Percentiles rank a stretch among this genome's conserved stretches.
phyloP scores from a whole-genome alignment of 2,113 vertebrate genomes.

The Entomyzon cyanotis region DNA sequence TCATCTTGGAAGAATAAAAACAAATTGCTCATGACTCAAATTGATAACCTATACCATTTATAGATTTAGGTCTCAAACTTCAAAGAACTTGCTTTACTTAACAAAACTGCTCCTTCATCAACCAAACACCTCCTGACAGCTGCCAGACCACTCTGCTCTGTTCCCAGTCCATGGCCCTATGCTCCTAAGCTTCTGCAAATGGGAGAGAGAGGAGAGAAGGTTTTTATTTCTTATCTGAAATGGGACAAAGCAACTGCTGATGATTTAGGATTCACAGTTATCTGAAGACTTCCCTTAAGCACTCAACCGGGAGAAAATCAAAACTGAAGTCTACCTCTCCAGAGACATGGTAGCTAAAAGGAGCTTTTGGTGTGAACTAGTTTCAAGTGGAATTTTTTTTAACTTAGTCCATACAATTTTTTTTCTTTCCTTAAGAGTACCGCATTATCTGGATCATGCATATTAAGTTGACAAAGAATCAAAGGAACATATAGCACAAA shows the following conservation, averaged over 20 bases:
- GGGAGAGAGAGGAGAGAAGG: rapidly evolving
- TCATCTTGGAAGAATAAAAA: background rate
- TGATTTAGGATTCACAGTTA: background rate
- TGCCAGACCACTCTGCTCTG: too few relatives aligned
- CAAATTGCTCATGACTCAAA: background rate
- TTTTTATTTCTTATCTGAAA: background rate
- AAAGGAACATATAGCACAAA: background rate
- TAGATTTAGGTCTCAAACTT: background rate
- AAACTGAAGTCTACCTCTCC: background rate
- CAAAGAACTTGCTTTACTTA: background rate
- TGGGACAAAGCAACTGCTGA: background rate
- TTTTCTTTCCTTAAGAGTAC: background rate
- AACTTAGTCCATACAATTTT: background rate
- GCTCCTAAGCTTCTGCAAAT: background rate
- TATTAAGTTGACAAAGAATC: background rate
- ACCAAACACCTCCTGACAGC: background rate
- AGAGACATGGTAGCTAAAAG: background rate
- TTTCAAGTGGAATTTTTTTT: background rate
- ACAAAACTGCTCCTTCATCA: background rate
- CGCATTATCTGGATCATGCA: background rate
- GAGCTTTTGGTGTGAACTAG: background rate
- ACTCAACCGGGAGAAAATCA: background rate
- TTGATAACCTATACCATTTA: background rate
- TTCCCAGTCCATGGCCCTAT: background rate
- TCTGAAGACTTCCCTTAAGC: background rate